Evolutionary conservation across 2,888 invertebrate genomes (phyloP).

Genomic region (Philereme vetulata): DNA sequence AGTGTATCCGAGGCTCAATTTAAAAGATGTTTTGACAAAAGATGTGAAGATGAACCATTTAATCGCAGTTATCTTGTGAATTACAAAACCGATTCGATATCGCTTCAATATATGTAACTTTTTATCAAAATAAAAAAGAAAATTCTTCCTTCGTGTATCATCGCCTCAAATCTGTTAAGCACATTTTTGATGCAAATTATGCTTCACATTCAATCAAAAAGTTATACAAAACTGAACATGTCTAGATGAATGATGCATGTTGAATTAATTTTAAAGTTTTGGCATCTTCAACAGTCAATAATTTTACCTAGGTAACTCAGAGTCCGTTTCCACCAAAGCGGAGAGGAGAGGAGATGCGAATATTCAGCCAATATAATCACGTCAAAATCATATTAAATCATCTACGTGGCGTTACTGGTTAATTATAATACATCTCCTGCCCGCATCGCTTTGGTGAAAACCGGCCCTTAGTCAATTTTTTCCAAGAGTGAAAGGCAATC

Average conservation of each 20-base stretch:
- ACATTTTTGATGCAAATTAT: slow-evolving; percentile 2
- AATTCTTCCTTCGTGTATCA: background rate
- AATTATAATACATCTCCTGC: too few relatives aligned
- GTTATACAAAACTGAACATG: background rate
- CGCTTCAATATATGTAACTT: background rate
- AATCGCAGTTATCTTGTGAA: slow-evolving; percentile 19
- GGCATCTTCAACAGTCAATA: slow-evolving; percentile 23
- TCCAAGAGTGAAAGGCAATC: slow-evolving; percentile 1
- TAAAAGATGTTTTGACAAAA: too few relatives aligned
- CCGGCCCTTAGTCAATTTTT: slow-evolving; percentile 9
- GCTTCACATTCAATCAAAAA: background rate
- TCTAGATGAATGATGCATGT: slow-evolving; percentile 5
- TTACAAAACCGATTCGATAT: slow-evolving; percentile 3
- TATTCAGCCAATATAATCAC: too few relatives aligned
- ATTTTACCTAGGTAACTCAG: background rate
- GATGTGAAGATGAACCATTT: background rate
- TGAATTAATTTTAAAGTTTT: slow-evolving; percentile 16
- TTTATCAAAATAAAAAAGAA: slow-evolving; percentile 7
- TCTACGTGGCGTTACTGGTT: too few relatives aligned
- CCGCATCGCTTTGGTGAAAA: too few relatives aligned
- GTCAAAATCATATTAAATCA: too few relatives aligned
- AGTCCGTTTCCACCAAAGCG: too few relatives aligned
- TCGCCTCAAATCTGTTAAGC: slow-evolving; percentile 12
- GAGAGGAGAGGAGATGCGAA: too few relatives aligned
- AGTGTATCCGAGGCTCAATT: too few relatives aligned